Percentiles rank a stretch among this genome's conserved stretches.
phyloP scores from a whole-genome alignment of 2,113 vertebrate species.

The Hymenochirus boettgeri region DNA sequence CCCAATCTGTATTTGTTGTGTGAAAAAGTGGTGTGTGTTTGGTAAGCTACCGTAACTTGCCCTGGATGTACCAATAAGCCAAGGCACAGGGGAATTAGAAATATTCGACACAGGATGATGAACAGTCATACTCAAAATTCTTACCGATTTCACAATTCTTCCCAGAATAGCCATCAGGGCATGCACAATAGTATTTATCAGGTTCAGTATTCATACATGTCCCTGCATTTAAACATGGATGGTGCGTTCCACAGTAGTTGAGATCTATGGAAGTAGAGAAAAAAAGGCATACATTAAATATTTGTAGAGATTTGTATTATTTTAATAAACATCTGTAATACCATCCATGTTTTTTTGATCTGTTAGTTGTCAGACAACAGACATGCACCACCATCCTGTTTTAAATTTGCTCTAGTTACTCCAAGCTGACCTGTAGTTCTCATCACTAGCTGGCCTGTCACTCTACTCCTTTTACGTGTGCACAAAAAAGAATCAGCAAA shows the following conservation, averaged over 20 bases:
- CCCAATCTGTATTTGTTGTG: no score
- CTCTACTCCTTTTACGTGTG: conserved; percentile 5
- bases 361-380: conserved; percentile 1
- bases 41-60: no score
- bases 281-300: no score
- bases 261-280: conserved; percentile 83
- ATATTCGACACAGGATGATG: no score
- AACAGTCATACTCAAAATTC: no score
- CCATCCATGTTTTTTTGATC: neutral
- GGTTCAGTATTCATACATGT: conserved; percentile 91
- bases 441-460: conserved; percentile 17
- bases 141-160: conserved; percentile 92
- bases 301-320: no score
- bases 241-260: conserved; percentile 93
- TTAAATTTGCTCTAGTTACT: conserved; percentile 5
- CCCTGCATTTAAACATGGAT: conserved; percentile 83
- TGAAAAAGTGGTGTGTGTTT: no score
- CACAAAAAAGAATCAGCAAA: conserved; percentile 38
- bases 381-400: no score
- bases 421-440: neutral
- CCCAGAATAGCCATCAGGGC: conserved; percentile 85
- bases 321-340: no score
- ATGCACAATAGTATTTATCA: conserved; percentile 83
- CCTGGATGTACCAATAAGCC: no score
- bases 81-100: no score